Evolutionary conservation across 2,888 invertebrate species (phyloP).

Genomic region (Lacanobia wlatinum): DNA sequence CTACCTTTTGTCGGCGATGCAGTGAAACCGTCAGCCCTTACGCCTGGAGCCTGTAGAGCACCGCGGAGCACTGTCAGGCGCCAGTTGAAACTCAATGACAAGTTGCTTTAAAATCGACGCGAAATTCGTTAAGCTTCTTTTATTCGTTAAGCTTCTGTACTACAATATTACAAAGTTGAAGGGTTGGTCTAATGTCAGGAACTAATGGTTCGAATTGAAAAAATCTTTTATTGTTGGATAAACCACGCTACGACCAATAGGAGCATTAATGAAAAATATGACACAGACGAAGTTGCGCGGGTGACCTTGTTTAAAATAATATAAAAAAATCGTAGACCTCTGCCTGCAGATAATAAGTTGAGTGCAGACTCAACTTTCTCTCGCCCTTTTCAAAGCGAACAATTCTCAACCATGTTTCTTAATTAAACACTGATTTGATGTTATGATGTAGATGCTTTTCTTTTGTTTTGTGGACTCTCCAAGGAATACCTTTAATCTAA

Average conservation of each 20-base stretch:
- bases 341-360: constrained; percentile 17
- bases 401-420: constrained; percentile 45
- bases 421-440: constrained; percentile 55
- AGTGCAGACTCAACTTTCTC: constrained; percentile 8
- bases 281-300: too few species aligned
- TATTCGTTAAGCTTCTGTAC: constrained; percentile 8
- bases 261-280: too few species aligned
- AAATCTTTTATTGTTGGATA: too few species aligned
- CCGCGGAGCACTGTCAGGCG: not conserved
- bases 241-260: too few species aligned
- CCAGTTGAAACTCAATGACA: constrained; percentile 36
- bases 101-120: constrained; percentile 32
- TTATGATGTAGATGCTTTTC: constrained; percentile 46
- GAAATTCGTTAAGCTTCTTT: not conserved
- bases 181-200: too few species aligned
- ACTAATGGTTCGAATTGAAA: too few species aligned
- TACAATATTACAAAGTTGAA: too few species aligned
- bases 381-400: constrained; percentile 24
- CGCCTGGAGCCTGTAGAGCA: not conserved
- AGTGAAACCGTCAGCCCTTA: constrained; percentile 8
- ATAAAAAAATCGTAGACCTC: constrained; percentile 5
- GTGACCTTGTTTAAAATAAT: too few species aligned
- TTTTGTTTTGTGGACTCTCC: constrained; percentile 21
- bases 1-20: constrained; percentile 15
- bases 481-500: constrained; percentile 37